A percentile compares a stretch with the other conserved stretches of the same genome.
These are phyloP conservation scores for Glyphotaelius pellucidus DNA, from an alignment of 2,888 invertebrate species.

Conservation along the genomic window DNA sequence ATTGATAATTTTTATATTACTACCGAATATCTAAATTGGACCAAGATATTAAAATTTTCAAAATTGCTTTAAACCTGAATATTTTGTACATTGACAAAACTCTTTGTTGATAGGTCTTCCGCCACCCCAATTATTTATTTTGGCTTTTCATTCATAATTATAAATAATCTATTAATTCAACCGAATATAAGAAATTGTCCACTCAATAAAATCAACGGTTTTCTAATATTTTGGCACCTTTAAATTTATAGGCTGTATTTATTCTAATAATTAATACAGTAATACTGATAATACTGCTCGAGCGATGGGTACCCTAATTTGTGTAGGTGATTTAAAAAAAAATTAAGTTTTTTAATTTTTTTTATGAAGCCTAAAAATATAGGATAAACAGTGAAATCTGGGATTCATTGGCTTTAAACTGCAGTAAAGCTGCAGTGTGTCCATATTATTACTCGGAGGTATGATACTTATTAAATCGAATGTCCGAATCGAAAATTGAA, in stretches of 20 bases:
- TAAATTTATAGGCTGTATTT: not conserved
- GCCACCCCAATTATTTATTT: not conserved
- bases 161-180: not conserved
- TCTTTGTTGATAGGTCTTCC: slow-evolving; percentile 15
- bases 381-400: too few relatives aligned
- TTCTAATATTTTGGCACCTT: not conserved
- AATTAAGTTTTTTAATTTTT: too few relatives aligned
- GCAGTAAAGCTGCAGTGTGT: too few relatives aligned
- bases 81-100: not conserved
- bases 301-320: too few relatives aligned
- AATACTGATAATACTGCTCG: too few relatives aligned
- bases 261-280: not conserved
- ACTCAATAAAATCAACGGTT: not conserved
- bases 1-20: slow-evolving; percentile 13
- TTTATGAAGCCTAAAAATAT: too few relatives aligned
- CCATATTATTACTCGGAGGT: too few relatives aligned
- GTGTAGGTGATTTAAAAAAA: too few relatives aligned
- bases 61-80: not conserved
- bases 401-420: too few relatives aligned
- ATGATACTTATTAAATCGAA: too few relatives aligned
- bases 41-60: slow-evolving; percentile 14
- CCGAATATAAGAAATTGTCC: not conserved
- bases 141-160: not conserved
- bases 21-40: slow-evolving; percentile 6
- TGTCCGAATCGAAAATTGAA: too few relatives aligned